These are phyloP conservation scores for Whitmania pigra DNA, from an alignment of 1,140 invertebrate genomes.

Conservation along the genomic window DNA sequence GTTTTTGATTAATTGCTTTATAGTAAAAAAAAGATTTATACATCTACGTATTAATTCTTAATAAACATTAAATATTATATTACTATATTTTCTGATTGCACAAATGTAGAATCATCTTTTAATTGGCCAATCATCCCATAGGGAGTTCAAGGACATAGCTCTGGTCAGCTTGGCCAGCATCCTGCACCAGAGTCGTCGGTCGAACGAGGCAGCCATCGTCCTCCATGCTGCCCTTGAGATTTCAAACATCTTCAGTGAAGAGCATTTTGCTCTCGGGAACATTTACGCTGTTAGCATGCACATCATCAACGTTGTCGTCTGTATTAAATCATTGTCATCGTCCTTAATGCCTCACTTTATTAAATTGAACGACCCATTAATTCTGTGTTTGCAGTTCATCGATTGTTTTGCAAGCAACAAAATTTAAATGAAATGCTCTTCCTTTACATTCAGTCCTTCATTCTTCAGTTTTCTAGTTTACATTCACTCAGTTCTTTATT, in stretches of 20 bases:
- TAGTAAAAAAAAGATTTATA: background rate
- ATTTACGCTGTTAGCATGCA: slow-evolving; percentile 52
- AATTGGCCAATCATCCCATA: slow-evolving; percentile 27
- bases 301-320: background rate
- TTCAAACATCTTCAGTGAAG: slow-evolving; percentile 55
- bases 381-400: too few species aligned
- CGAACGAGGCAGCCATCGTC: slow-evolving; percentile 64
- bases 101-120: background rate
- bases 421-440: too few species aligned
- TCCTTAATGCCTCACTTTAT: too few species aligned
- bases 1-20: background rate
- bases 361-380: too few species aligned
- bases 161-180: slow-evolving; percentile 68
- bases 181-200: slow-evolving; percentile 57
- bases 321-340: background rate
- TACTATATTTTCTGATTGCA: background rate
- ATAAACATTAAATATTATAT: too few species aligned
- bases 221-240: slow-evolving; percentile 67
- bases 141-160: slow-evolving; percentile 63
- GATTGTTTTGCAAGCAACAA: too few species aligned
- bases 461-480: too few species aligned
- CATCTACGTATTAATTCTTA: too few species aligned
- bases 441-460: too few species aligned
- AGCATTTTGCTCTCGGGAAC: slow-evolving; percentile 65
- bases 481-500: too few species aligned